These are phyloP conservation scores for Colistium nudipinnis DNA, from an alignment of 2,113 vertebrate genomes.

Conservation along the genomic window DNA sequence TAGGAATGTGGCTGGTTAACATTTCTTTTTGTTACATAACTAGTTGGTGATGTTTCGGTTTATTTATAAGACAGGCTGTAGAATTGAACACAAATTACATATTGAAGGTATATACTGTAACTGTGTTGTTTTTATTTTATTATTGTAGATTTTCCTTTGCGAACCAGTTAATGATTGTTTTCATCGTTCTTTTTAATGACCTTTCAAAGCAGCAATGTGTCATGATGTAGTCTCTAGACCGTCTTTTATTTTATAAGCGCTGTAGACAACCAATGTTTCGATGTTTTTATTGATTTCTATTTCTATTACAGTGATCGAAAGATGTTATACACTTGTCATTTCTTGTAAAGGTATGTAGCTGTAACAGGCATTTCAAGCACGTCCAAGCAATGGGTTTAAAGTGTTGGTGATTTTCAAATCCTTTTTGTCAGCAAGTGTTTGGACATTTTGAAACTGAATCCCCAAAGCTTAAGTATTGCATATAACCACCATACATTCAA, in stretches of 20 bases:
- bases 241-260: background rate
- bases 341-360: background rate
- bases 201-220: constrained; percentile 4
- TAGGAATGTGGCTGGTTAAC: background rate
- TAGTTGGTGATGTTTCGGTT: background rate
- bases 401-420: background rate
- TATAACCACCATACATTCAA: background rate
- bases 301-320: background rate
- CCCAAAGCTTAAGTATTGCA: background rate
- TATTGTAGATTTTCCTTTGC: constrained; percentile 12
- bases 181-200: too few relatives aligned
- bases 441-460: too few relatives aligned
- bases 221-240: background rate
- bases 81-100: background rate
- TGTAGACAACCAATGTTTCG: too few relatives aligned
- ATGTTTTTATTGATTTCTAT: too few relatives aligned
- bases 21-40: background rate
- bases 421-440: too few relatives aligned
- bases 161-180: background rate
- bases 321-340: background rate
- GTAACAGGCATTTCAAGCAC: too few relatives aligned
- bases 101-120: background rate
- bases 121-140: constrained; percentile 1
- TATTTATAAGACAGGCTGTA: constrained; percentile 11
- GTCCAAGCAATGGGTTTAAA: too few relatives aligned